These are phyloP conservation scores for Caenorhabditis remanei DNA, from an alignment of 1,140 invertebrate species.

Conservation along the genomic window DNA sequence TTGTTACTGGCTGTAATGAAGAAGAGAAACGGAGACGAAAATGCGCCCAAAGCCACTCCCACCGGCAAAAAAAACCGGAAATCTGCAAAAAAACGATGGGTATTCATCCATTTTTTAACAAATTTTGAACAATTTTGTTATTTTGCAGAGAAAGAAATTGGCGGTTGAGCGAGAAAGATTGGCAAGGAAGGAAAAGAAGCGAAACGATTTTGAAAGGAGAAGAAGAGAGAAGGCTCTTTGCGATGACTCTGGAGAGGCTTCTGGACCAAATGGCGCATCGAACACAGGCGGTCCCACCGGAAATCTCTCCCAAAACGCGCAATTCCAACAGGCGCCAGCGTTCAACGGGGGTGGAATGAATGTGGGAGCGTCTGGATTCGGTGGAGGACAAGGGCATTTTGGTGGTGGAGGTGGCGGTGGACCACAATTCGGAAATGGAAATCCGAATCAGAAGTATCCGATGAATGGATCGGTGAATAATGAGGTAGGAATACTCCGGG, in stretches of 20 bases:
- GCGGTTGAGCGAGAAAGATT: too few relatives aligned
- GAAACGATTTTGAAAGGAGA: too few relatives aligned
- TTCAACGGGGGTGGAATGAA: slow-evolving; percentile 47
- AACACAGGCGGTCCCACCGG: neutral
- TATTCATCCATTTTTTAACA: too few relatives aligned
- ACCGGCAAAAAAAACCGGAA: too few relatives aligned
- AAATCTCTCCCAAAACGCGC: neutral
- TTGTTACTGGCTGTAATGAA: too few relatives aligned
- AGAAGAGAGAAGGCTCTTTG: too few relatives aligned
- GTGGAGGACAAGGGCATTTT: slow-evolving; percentile 5
- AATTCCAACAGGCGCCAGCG: neutral
- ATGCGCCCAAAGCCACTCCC: too few relatives aligned
- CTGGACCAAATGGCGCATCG: neutral
- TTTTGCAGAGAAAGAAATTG: too few relatives aligned
- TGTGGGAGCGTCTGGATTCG: slow-evolving; percentile 7
- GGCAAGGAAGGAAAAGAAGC: too few relatives aligned
- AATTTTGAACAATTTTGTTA: too few relatives aligned
- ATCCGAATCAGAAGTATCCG: slow-evolving; percentile 65
- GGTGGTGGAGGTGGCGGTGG: neutral
- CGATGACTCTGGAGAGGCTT: slow-evolving; percentile 40
- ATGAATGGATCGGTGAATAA: slow-evolving; percentile 71
- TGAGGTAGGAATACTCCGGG: slow-evolving; percentile 74
- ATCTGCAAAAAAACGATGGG: too few relatives aligned
- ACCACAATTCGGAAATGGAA: slow-evolving; percentile 49
- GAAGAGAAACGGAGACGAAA: too few relatives aligned